These are phyloP conservation scores for Numida meleagris DNA, from an alignment of 2,113 vertebrate species.

Conservation along the genomic window DNA sequence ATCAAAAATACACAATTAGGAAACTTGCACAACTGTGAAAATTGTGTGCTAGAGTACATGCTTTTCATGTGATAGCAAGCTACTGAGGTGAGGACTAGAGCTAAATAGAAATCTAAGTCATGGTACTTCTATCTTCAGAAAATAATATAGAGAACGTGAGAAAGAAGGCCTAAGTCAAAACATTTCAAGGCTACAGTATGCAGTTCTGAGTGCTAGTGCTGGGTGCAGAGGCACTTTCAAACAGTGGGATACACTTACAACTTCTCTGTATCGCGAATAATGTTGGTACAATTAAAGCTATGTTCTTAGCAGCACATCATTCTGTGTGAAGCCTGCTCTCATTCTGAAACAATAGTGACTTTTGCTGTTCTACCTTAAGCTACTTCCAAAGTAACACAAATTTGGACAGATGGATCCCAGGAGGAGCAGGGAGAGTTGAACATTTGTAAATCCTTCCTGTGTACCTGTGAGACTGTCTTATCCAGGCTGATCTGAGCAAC, in stretches of 20 bases:
- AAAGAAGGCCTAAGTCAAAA: rapidly evolving
- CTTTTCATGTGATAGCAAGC: background rate
- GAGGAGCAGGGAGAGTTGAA: background rate
- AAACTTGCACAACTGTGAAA: background rate
- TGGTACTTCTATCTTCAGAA: background rate
- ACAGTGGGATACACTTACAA: rapidly evolving
- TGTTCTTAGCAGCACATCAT: background rate
- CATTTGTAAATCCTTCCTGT: background rate
- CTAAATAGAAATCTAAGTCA: background rate
- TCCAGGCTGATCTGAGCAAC: background rate
- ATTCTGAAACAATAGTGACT: background rate
- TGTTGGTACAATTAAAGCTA: background rate
- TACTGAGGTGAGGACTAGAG: background rate
- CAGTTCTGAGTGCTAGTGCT: background rate
- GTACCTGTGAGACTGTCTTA: background rate
- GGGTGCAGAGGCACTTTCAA: rapidly evolving
- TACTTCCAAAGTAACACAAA: background rate
- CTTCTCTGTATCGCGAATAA: background rate
- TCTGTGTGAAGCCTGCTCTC: background rate
- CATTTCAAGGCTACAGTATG: rapidly evolving
- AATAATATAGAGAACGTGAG: rapidly evolving
- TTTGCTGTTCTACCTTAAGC: background rate
- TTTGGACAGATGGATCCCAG: background rate
- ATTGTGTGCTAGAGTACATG: rapidly evolving
- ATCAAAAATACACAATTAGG: background rate